Base-by-base conservation (phyloP, 2,888 invertebrate species). In the Apamea sordens region DNA sequence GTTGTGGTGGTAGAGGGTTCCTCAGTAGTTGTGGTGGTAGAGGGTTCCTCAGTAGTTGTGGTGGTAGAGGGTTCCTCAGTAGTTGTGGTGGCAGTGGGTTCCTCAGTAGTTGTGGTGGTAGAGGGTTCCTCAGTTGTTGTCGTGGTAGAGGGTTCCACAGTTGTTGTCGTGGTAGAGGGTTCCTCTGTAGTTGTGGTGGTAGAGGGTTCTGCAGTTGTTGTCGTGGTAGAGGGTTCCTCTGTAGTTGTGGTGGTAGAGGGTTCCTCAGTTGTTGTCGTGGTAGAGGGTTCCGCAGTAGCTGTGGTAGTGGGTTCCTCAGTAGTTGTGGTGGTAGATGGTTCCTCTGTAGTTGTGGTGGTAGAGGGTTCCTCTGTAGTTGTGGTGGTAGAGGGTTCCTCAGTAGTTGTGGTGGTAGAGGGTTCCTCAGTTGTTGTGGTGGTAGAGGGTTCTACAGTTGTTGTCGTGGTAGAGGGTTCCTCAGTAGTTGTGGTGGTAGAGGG, bases 211-310 rank as follows among this genome's bases (percentile, higher is more conserved):
- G n/a, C n/a, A n/a, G n/a, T n/a, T n/a, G n/a, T n/a, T n/a, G n/a
- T n/a, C n/a, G n/a, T n/a, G n/a, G n/a, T n/a, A 0, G 76, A n/a
- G 3, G 77, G 44, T 24, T 64, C 44, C 59, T 79, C 68, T 18
- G 83, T 81, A 24, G 86, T 83, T 0, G 36, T 36, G 36, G 76
- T 79, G 0, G 77, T 47, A 2, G 56, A 0, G 2, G 56, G 71
- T 2, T 21, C 65, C 7, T 47, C 21, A 0, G 36, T 36, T 3
- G 77, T 73, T 0, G 81, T 82, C 8, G 28, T 24, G 0, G 83
- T 76, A 0, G 76, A 21, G 6, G 80, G n/a, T 4, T 69, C 76
- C 24, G 64, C 47, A 5, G 84, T 83, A 0, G 80, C 78, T 0
- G 36, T 1, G 1, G 70, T 50, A 6, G 73, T n/a, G 1, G 76